Conservation (phyloP, 2,888 invertebrate genomes). For the Eugnorisma glareosa region DNA sequence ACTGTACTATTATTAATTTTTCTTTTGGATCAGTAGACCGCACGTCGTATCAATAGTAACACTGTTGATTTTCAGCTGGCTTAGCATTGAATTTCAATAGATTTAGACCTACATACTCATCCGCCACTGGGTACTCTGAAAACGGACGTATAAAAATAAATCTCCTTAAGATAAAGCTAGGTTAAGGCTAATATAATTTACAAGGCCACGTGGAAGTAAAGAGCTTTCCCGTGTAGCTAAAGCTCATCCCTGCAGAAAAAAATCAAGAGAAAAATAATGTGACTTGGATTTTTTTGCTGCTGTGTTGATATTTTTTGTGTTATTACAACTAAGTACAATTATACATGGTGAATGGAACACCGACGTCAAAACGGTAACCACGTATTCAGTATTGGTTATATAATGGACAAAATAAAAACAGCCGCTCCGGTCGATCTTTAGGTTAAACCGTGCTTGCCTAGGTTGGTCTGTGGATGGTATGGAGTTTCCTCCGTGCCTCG, state of each 20-base stretch:
- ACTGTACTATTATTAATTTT: too few relatives aligned
- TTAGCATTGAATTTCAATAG: background rate
- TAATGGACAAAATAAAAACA: too few relatives aligned
- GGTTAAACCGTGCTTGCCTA: too few relatives aligned
- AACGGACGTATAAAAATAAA: conserved; percentile 21
- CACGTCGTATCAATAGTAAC: too few relatives aligned
- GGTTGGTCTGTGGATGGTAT: too few relatives aligned
- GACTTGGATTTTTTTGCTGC: background rate
- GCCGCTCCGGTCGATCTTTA: too few relatives aligned
- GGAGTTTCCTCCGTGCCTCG: too few relatives aligned
- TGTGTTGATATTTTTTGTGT: background rate
- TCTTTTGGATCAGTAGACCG: too few relatives aligned
- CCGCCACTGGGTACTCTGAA: background rate
- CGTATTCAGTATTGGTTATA: too few relatives aligned
- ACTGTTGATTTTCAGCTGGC: too few relatives aligned
- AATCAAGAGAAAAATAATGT: background rate
- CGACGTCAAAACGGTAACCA: too few relatives aligned
- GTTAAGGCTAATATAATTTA: conserved; percentile 29
- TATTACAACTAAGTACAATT: background rate
- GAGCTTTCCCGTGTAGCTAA: conserved; percentile 32
- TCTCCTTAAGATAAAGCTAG: background rate
- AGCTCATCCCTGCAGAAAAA: conserved; percentile 22
- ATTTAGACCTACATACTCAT: background rate
- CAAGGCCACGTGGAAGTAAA: conserved; percentile 7
- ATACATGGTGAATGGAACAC: too few relatives aligned